Base-by-base conservation (phyloP, 2,113 vertebrate species). In the Mastomys coucha region DNA sequence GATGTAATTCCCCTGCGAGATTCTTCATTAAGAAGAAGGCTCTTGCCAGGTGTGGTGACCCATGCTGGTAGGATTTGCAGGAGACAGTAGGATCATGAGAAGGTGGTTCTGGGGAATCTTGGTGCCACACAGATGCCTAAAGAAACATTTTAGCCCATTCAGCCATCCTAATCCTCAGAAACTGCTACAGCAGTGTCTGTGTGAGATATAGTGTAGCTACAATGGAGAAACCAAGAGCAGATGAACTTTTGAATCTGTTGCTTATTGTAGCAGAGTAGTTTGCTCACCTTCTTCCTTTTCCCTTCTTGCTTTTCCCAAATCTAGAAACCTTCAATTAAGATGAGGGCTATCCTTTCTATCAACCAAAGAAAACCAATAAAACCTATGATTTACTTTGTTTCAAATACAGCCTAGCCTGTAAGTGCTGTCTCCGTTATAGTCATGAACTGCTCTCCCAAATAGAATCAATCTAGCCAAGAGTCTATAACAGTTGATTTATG, bases 391-490 rank as follows among this genome's bases (percentile, higher is more conserved):
- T 22, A 39, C 17, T 82, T 82, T 24, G 5, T 58, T 82, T 82
- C 5, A 58, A 58, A 82, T n/a, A 58, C 20, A 58, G 0, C 1
- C 19, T 58, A n/a, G 9, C 10, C 42, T 86, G 17, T 4, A 28
- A 69, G 16, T 17, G 31, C 36, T 4, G 0, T 4, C 24, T 20
- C 2, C 9, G 11, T 69, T 45, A 85, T 4, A 36, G 1, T 19
- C 7, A 31, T 69, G 42, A 86, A 2, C 5, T 31, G 26, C 12
- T 31, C 4, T 33, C 39, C 42, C 42, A 26, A 45, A 3, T 5
- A 60, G 88, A 75, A 45, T 16, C 10, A 24, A 9, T 28, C 1
- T 0, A 24, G 0, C 51, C 6, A 81, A 69, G 0, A 28, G 0
- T 14, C 10, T 88, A 0, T 13, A 88, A 88, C 0, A 9, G 85